Conservation (phyloP, 2,888 invertebrate genomes). For the Dendrolimus houi region DNA sequence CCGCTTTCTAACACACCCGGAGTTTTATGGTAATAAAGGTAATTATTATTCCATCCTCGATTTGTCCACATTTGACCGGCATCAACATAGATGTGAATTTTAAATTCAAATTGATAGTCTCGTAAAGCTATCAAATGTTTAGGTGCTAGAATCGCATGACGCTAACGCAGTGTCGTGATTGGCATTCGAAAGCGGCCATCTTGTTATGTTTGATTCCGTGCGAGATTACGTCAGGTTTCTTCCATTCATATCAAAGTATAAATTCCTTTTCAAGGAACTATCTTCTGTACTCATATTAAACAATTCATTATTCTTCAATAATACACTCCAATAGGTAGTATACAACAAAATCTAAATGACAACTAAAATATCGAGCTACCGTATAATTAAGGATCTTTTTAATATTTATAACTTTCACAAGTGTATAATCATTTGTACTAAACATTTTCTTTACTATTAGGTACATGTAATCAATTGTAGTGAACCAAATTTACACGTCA, state of each 20-base stretch:
- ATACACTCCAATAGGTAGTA: too few relatives aligned
- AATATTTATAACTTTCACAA: too few relatives aligned
- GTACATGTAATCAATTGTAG: background rate
- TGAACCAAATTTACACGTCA: background rate
- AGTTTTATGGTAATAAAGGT: constrained; percentile 68
- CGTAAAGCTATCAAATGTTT: constrained; percentile 70
- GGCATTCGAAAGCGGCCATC: constrained; percentile 61
- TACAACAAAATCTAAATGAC: too few relatives aligned
- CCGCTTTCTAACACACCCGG: constrained; percentile 75
- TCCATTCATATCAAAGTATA: constrained; percentile 29
- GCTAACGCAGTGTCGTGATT: constrained; percentile 55
- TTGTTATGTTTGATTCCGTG: constrained; percentile 49
- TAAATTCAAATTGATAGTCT: constrained; percentile 72
- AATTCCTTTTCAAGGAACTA: too few relatives aligned
- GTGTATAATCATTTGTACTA: too few relatives aligned
- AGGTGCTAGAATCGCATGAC: constrained; percentile 64
- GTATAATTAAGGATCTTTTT: too few relatives aligned
- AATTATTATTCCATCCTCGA: constrained; percentile 65
- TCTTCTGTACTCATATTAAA: too few relatives aligned
- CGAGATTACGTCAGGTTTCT: constrained; percentile 36
- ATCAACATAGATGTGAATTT: constrained; percentile 68
- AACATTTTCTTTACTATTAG: too few relatives aligned
- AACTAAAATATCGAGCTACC: too few relatives aligned
- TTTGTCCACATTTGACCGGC: constrained; percentile 73
- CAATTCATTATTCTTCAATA: too few relatives aligned